Evolutionary conservation across 2,888 invertebrate genomes (phyloP).

Genomic region (Drosophila borealis): DNA sequence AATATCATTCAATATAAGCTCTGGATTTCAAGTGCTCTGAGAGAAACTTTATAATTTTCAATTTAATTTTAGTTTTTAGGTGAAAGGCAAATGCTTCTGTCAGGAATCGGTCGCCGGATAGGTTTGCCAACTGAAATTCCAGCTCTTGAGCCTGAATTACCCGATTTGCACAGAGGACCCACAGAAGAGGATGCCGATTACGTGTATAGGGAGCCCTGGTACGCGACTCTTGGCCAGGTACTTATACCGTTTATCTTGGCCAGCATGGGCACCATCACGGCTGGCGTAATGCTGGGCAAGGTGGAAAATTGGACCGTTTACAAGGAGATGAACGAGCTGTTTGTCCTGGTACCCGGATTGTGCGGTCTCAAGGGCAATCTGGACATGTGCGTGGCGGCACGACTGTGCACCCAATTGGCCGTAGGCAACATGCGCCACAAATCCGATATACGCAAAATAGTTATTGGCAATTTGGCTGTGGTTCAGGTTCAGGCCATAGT

Average conservation of each 20-base stretch:
- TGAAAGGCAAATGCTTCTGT: neutral
- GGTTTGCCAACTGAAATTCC: neutral
- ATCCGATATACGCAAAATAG: constrained; percentile 16
- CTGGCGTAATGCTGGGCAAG: constrained; percentile 50
- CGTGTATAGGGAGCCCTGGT: constrained; percentile 35
- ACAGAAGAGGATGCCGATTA: neutral
- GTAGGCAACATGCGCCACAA: constrained; percentile 29
- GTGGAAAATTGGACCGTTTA: constrained; percentile 51
- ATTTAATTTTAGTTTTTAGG: neutral
- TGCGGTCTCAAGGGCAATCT: constrained; percentile 57
- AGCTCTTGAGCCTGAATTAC: too few species aligned
- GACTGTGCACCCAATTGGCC: constrained; percentile 43
- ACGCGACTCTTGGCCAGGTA: constrained; percentile 35
- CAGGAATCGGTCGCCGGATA: neutral
- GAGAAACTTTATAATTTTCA: too few species aligned
- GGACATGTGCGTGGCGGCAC: constrained; percentile 58
- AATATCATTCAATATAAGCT: too few species aligned
- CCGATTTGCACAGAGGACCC: too few species aligned
- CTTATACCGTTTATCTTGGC: constrained; percentile 43
- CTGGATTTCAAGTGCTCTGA: too few species aligned
- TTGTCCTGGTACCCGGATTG: constrained; percentile 45
- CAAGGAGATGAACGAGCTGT: constrained; percentile 33
- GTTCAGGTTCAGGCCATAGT: constrained; percentile 57
- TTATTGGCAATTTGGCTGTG: constrained; percentile 55
- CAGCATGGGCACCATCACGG: constrained; percentile 45